A percentile compares a stretch with the other conserved stretches of the same genome.
Conservation (phyloP, 2,888 invertebrate genomes). For the Allolobophora icterica region DNA sequence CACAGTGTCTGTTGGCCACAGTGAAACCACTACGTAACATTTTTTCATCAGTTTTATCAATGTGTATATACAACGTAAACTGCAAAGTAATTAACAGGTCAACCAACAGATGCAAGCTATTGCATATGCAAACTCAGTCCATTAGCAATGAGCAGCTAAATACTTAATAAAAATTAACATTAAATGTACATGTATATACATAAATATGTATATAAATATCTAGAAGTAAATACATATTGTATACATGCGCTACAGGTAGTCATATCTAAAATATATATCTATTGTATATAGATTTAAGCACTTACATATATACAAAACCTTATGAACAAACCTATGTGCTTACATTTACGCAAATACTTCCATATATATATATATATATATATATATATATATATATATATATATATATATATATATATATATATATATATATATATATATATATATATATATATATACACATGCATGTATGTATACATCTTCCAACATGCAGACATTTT, state of each 20-base stretch:
- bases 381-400: not conserved
- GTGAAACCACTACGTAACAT: not conserved
- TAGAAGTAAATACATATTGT: no score
- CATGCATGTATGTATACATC: not conserved
- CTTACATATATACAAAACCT: not conserved
- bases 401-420: not conserved
- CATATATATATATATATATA: not conserved
- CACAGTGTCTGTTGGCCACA: not conserved
- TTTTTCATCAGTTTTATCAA: not conserved
- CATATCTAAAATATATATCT: not conserved
- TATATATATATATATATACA: not conserved
- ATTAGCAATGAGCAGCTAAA: not conserved
- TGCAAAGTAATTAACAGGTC: not conserved
- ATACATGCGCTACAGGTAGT: not conserved
- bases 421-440: not conserved
- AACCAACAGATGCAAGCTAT: not conserved
- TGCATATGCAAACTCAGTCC: not conserved
- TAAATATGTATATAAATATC: slow-evolving; percentile 11
- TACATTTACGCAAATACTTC: not conserved
- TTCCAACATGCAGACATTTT: not conserved
- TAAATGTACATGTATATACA: not conserved
- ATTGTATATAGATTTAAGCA: not conserved
- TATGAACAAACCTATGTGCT: not conserved
- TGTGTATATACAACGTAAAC: not conserved
- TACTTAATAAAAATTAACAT: not conserved